A percentile compares a stretch with the other conserved stretches of the same genome.
Conservation (phyloP, 1,140 invertebrate species). For the Ctenoplectra terminalis region DNA sequence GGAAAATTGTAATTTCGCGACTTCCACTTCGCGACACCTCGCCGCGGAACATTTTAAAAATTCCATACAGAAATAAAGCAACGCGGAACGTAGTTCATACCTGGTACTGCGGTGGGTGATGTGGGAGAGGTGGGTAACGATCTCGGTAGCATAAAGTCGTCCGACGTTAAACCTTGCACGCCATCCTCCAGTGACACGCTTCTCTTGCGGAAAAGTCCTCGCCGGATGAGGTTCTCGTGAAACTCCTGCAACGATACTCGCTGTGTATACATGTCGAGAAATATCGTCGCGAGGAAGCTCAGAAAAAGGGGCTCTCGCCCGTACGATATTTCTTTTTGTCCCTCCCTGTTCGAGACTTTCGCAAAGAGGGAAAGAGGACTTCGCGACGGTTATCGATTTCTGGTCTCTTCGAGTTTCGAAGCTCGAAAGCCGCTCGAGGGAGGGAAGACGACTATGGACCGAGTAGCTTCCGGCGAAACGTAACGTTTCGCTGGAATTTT, state of each 20-base stretch:
- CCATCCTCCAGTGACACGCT: conserved; percentile 87
- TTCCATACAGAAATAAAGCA: background rate
- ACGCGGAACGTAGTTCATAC: conserved; percentile 16
- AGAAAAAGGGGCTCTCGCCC: background rate
- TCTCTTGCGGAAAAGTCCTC: conserved; percentile 88
- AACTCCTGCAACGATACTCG: conserved; percentile 85
- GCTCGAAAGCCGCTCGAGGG: background rate
- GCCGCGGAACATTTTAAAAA: background rate
- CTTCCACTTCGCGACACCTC: background rate
- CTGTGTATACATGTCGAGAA: background rate
- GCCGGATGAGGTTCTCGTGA: conserved; percentile 90
- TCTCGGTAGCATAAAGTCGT: conserved; percentile 78
- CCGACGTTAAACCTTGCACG: conserved; percentile 75
- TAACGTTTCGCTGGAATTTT: background rate
- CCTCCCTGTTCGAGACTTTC: background rate
- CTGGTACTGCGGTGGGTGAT: conserved; percentile 71
- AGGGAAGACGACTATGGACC: background rate
- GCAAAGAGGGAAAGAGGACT: too few relatives aligned
- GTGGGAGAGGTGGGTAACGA: conserved; percentile 81
- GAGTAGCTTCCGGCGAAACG: background rate
- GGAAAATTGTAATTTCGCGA: too few relatives aligned
- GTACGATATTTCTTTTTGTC: background rate
- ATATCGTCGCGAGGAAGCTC: background rate
- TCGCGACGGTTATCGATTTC: background rate
- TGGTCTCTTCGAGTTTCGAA: background rate